Conservation (phyloP, 2,797 vertebrate genomes). For the Cephalopachus bancanus region DNA sequence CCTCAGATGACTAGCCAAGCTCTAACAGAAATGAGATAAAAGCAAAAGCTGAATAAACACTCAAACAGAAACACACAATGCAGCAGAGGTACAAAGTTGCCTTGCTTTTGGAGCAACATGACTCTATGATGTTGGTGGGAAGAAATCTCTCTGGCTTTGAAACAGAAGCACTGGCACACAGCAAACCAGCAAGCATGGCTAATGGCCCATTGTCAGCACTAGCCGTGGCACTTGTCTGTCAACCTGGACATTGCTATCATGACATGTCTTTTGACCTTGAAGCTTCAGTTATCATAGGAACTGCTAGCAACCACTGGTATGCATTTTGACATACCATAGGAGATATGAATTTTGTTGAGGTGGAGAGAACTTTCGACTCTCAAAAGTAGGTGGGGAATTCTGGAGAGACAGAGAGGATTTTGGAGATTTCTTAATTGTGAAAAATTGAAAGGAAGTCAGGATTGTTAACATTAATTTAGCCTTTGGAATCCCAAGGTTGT, state of each 20-base stretch:
- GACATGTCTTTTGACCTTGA: background rate
- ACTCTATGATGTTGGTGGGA: background rate
- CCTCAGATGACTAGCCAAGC: background rate
- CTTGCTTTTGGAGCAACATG: background rate
- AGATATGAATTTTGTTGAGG: background rate
- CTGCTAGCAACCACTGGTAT: background rate
- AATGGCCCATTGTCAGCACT: too few species aligned
- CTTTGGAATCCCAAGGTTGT: background rate
- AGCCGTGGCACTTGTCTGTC: background rate
- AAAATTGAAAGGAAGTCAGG: background rate
- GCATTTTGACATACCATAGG: background rate
- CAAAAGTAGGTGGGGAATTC: rapidly evolving
- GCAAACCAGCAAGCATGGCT: background rate
- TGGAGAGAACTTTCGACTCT: background rate
- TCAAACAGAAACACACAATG: background rate
- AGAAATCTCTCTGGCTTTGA: background rate
- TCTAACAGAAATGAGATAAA: background rate
- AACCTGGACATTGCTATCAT: rapidly evolving
- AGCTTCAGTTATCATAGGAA: background rate
- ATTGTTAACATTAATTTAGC: background rate
- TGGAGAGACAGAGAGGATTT: background rate
- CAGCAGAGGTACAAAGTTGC: background rate
- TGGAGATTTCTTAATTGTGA: background rate
- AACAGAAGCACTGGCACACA: background rate
- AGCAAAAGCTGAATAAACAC: background rate